Evolutionary conservation across 2,888 invertebrate species (phyloP).

Genomic region (Tetrapedia diversipes): DNA sequence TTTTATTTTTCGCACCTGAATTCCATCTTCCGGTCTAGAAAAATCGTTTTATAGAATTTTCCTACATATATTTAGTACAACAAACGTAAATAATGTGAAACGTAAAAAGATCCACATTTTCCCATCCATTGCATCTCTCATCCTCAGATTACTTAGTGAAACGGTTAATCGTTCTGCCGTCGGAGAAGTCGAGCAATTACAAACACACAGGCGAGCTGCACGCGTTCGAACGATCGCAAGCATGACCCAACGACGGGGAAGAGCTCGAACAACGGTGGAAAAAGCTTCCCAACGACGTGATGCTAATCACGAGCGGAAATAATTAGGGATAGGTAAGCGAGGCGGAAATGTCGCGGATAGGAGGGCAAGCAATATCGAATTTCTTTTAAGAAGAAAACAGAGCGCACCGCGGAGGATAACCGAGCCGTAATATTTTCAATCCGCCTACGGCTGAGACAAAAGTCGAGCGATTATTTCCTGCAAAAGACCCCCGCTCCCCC

Average conservation of each 20-base stretch:
- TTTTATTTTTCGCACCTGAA: too few relatives aligned
- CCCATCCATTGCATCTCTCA: too few relatives aligned
- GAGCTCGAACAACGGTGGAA: too few relatives aligned
- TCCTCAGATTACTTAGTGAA: too few relatives aligned
- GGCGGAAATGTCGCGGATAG: background rate
- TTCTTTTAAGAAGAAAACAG: conserved; percentile 25
- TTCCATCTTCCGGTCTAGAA: too few relatives aligned
- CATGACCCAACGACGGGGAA: background rate
- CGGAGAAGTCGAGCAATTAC: background rate
- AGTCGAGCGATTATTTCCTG: conserved; percentile 58
- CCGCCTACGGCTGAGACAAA: conserved; percentile 47
- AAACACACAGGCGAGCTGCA: background rate
- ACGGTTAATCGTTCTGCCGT: background rate
- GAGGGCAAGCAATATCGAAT: conserved; percentile 18
- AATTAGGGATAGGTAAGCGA: background rate
- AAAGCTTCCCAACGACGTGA: too few relatives aligned
- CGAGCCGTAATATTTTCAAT: conserved; percentile 58
- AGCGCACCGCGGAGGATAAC: conserved; percentile 14
- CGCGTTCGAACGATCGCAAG: too few relatives aligned
- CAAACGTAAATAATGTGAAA: too few relatives aligned
- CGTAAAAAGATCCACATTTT: too few relatives aligned
- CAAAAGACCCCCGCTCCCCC: conserved; percentile 34
- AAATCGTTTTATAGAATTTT: too few relatives aligned
- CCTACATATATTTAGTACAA: too few relatives aligned
- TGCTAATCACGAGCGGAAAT: background rate